A percentile compares a stretch with the other conserved stretches of the same genome.
These are phyloP conservation scores for Oplegnathus fasciatus DNA, from an alignment of 2,113 vertebrate species.

Conservation along the genomic window DNA sequence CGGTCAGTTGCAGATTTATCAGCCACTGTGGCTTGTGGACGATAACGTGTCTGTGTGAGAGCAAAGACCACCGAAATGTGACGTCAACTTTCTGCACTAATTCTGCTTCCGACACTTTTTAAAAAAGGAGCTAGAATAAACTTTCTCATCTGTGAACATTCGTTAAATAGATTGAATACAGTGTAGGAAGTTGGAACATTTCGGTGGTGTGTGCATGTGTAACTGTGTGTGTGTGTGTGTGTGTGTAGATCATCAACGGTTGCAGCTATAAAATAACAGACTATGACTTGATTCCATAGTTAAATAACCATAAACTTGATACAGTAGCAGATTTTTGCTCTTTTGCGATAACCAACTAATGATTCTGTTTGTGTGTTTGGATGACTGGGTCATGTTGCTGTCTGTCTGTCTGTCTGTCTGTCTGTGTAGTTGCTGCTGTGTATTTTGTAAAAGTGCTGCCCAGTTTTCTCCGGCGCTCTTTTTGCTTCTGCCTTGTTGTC, in stretches of 20 bases:
- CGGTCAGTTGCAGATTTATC: too few species aligned
- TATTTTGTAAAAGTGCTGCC: neutral
- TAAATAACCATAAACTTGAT: constrained; percentile 13
- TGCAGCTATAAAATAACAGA: constrained; percentile 39
- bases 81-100: too few species aligned
- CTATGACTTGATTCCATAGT: constrained; percentile 20
- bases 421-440: neutral
- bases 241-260: constrained; percentile 3
- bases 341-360: neutral
- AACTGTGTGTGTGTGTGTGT: neutral
- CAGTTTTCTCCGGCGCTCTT: neutral
- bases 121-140: too few species aligned
- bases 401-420: too few species aligned
- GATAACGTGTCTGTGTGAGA: too few species aligned
- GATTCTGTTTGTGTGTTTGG: neutral
- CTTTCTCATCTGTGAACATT: too few species aligned
- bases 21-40: too few species aligned
- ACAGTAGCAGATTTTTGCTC: neutral
- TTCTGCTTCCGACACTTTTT: too few species aligned
- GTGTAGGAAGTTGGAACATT: too few species aligned
- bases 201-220: too few species aligned
- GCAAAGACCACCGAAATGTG: too few species aligned
- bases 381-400: neutral
- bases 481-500: neutral
- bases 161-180: too few species aligned